Conservation (phyloP, 2,113 vertebrate species). For the Holacanthus passer region DNA sequence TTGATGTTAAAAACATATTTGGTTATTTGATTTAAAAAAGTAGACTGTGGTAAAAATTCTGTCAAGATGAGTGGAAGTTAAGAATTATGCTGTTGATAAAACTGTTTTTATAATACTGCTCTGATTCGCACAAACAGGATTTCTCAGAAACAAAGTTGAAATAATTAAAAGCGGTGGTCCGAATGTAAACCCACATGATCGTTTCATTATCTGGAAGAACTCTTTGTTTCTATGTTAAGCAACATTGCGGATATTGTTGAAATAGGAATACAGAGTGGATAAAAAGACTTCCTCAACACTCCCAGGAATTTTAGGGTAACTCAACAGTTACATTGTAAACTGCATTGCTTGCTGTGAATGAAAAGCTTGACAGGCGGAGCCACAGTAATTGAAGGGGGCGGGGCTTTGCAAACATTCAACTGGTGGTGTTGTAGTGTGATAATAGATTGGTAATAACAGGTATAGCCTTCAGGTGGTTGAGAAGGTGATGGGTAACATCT, state of each 20-base stretch:
- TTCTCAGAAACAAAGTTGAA: too few relatives aligned
- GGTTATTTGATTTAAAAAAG: too few relatives aligned
- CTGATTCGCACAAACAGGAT: too few relatives aligned
- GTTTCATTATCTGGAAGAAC: too few relatives aligned
- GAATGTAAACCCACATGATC: too few relatives aligned
- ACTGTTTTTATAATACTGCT: too few relatives aligned
- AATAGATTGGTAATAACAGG: slow-evolving; percentile 24
- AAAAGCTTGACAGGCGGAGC: slow-evolving; percentile 22
- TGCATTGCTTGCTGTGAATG: background rate
- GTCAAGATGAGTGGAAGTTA: too few relatives aligned
- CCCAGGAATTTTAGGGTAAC: too few relatives aligned
- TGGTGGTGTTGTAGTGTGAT: slow-evolving; percentile 45
- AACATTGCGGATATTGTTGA: background rate
- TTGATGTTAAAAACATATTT: background rate
- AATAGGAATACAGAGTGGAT: background rate
- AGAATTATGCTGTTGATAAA: too few relatives aligned
- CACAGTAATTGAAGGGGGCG: background rate
- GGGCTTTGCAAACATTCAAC: slow-evolving; percentile 25
- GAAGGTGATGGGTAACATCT: slow-evolving; percentile 68
- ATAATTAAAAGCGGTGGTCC: too few relatives aligned
- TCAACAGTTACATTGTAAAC: background rate
- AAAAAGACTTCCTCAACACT: background rate
- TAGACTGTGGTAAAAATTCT: background rate
- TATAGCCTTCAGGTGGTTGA: slow-evolving; percentile 29
- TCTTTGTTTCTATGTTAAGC: background rate